Evolutionary conservation across 2,888 invertebrate species (phyloP), one percentile per base, ranked within the genome.

Genomic region (Resseliella maxima): DNA sequence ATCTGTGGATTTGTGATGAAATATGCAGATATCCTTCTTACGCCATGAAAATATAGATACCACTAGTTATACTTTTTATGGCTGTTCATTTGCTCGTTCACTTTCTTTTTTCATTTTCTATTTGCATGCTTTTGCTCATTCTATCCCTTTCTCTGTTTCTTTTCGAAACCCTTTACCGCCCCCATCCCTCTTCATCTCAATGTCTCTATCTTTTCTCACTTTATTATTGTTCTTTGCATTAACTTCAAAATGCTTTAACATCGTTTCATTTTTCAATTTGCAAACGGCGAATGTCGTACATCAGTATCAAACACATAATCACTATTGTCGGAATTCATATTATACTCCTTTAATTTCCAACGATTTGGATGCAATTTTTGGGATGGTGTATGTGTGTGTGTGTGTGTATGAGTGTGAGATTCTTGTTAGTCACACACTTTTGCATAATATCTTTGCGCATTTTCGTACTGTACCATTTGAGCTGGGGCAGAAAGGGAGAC

Each of bases 1-100:
- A 72, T 72, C 72, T 72, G 72, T 72, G 72, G 72, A 72, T 72
- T 72, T 72, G 72, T 72, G 72, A 72, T 72, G 72, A 72, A 72
- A 72, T 72, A 72, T 72, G 72, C 72, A 72, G 72, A 72, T 72
- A 72, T 72, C 27, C 72, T 72, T 72, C 72, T 27, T 72, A 31
- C n/a, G 72, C 72, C 72, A 72, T 59, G 24, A 1, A 10, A 59
- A 59, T n/a, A 59, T 59, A 59, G 24, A 59, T 59, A 18, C 3
- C 24, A 72, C 72, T 59, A 59, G 59, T 35, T 72, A 31, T 31
- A 72, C 72, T 72, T 72, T 72, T 72, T 72, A 72, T 72, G 72
- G 72, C 24, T 59, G 59, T 59, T 59, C 59, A 59, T 59, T 59
- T 59, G 59, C 24, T 59, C 18, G 8, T 50, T 18, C 18, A 2